phyloP scores from a whole-genome alignment of 2,113 vertebrate genomes.

The Eubucco bourcierii region DNA sequence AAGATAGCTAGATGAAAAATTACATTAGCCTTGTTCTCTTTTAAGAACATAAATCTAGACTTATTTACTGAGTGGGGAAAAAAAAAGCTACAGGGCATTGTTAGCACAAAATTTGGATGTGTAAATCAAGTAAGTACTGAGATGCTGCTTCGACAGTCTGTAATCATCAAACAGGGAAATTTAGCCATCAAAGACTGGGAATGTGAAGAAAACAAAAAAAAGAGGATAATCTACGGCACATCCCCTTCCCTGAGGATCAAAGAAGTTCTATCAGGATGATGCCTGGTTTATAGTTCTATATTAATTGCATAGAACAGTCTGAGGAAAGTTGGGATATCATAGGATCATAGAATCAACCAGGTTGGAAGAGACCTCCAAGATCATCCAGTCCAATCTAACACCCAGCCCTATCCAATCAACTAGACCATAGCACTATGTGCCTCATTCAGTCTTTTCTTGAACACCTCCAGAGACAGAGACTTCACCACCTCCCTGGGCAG shows the following conservation, averaged over 20 bases:
- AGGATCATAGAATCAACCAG: no score
- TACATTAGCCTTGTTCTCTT: background rate
- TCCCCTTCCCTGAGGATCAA: background rate
- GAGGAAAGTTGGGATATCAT: background rate
- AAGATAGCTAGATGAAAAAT: background rate
- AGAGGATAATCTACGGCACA: background rate
- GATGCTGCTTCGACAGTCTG: background rate
- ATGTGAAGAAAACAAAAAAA: background rate
- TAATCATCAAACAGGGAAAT: background rate
- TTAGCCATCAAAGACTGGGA: background rate
- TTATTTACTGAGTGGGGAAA: background rate
- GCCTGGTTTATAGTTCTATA: background rate
- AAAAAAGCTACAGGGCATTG: background rate
- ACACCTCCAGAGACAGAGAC: no score
- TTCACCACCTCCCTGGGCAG: no score
- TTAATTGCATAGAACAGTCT: background rate
- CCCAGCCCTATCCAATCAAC: no score
- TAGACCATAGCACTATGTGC: no score
- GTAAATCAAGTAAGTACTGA: background rate
- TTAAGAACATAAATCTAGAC: slow-evolving; percentile 6
- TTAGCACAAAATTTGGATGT: slow-evolving; percentile 4
- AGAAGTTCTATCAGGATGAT: background rate
- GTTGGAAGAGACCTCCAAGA: no score
- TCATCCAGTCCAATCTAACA: no score
- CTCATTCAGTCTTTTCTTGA: no score